Conservation (phyloP, 2,797 vertebrate genomes). For the Muscicapa comitata region DNA sequence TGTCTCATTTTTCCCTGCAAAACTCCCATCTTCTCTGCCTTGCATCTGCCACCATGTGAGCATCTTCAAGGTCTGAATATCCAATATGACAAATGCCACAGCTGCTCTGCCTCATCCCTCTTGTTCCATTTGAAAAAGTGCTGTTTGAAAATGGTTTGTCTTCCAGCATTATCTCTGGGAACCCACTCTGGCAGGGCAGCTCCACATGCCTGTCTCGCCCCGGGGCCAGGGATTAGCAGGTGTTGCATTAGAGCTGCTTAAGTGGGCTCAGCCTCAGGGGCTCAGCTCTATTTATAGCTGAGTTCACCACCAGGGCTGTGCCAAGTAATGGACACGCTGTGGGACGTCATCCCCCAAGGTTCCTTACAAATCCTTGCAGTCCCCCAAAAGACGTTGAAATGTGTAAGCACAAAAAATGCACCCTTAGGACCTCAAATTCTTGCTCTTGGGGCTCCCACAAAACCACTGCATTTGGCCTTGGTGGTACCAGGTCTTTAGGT, state of each 20-base stretch:
- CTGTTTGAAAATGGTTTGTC: neutral
- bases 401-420: rapidly evolving
- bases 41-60: neutral
- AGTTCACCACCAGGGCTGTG: neutral
- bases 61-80: neutral
- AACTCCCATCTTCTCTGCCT: neutral
- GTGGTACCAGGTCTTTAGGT: neutral
- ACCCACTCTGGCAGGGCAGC: neutral
- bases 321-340: rapidly evolving
- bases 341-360: neutral
- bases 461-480: neutral
- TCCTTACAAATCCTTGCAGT: neutral
- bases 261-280: neutral
- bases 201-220: neutral
- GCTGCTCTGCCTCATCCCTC: neutral
- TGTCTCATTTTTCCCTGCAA: neutral
- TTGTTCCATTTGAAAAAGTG: neutral
- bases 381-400: rapidly evolving
- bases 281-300: constrained; percentile 34
- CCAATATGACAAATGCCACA: neutral
- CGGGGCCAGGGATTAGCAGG: neutral
- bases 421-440: rapidly evolving
- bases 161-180: neutral
- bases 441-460: neutral
- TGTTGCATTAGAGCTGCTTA: constrained; percentile 25